These are phyloP conservation scores for Saxicola maurus DNA, from an alignment of 2,797 vertebrate species.

Conservation along the genomic window DNA sequence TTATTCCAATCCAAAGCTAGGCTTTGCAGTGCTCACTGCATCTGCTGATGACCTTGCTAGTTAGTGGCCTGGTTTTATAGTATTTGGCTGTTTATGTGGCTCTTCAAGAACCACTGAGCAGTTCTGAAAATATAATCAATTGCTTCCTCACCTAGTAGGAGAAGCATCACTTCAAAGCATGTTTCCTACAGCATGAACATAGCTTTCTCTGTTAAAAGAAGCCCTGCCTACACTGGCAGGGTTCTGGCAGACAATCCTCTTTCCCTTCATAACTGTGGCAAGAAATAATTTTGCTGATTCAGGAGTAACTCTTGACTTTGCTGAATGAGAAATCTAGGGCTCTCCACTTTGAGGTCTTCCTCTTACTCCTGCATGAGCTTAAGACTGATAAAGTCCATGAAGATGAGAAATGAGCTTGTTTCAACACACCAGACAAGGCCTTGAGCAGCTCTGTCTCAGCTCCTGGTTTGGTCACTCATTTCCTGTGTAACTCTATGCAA, in stretches of 20 bases:
- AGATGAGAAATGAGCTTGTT: background rate
- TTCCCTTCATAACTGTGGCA: background rate
- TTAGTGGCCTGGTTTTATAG: background rate
- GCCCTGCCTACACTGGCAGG: background rate
- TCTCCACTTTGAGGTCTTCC: background rate
- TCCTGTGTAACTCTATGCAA: background rate
- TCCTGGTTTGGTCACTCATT: background rate
- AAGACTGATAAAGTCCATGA: background rate
- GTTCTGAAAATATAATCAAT: background rate
- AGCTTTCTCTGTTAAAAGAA: background rate
- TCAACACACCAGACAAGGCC: background rate
- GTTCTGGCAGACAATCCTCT: background rate
- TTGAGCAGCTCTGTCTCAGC: background rate
- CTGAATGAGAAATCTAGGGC: background rate
- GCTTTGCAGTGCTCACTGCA: background rate
- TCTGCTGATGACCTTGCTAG: background rate
- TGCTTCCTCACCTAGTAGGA: background rate
- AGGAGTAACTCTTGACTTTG: background rate
- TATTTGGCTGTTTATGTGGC: background rate
- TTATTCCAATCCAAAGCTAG: background rate
- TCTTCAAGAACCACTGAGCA: background rate
- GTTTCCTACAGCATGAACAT: background rate
- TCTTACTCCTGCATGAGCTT: background rate
- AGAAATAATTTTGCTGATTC: background rate
- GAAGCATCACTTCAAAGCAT: background rate